A percentile compares a stretch with the other conserved stretches of the same genome.
Conservation (phyloP, 1,140 invertebrate species). For the Musca vetustissima region DNA sequence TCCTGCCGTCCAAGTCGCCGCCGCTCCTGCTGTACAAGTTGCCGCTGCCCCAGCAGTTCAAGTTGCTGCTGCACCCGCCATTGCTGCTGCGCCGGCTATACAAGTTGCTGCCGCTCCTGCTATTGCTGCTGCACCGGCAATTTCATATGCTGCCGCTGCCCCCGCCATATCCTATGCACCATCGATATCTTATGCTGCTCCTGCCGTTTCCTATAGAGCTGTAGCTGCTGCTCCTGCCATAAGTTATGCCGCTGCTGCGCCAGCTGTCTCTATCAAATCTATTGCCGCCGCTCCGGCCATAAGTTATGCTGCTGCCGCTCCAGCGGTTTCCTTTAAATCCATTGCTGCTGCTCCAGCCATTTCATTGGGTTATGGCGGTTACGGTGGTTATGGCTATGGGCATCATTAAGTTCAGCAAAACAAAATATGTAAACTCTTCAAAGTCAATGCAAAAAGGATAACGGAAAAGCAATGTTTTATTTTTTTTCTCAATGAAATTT, state of each 20-base stretch:
- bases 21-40: slow-evolving; percentile 31
- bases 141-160: slow-evolving; percentile 28
- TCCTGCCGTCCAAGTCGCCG: slow-evolving; percentile 28
- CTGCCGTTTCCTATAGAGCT: slow-evolving; percentile 28
- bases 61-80: slow-evolving; percentile 9
- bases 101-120: slow-evolving; percentile 4
- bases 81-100: not conserved
- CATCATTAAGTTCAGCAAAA: slow-evolving; percentile 14
- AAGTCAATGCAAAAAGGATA: too few species aligned
- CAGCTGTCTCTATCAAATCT: slow-evolving; percentile 28
- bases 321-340: slow-evolving; percentile 29
- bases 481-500: too few species aligned
- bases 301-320: slow-evolving; percentile 28
- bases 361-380: not conserved
- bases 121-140: not conserved
- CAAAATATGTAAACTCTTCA: too few species aligned
- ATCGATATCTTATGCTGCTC: slow-evolving; percentile 1
- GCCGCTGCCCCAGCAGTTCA: slow-evolving; percentile 32
- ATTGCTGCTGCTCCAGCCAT: slow-evolving; percentile 22
- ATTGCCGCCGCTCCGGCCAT: slow-evolving; percentile 27
- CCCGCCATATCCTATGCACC: slow-evolving; percentile 26
- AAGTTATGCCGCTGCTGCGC: slow-evolving; percentile 27
- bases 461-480: too few species aligned
- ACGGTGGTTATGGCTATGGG: slow-evolving; percentile 24
- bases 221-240: slow-evolving; percentile 25